phyloP scores from a whole-genome alignment of 2,888 invertebrate genomes.

The Coenonympha glycerion region DNA sequence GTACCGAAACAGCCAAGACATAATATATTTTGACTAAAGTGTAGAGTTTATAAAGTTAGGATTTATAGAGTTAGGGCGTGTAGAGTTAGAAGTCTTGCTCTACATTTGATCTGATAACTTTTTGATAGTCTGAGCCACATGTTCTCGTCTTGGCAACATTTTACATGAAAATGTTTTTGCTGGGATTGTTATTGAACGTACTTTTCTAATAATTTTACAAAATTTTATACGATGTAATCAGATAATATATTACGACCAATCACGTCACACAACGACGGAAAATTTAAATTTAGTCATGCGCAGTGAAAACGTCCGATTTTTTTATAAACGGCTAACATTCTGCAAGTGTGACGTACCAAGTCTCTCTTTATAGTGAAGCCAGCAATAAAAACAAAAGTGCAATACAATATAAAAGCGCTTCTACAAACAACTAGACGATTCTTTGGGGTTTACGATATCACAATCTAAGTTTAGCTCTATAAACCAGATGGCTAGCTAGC shows the following conservation, averaged over 20 bases:
- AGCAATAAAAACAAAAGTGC: not conserved
- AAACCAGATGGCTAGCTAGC: conserved; percentile 73
- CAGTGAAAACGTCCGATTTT: conserved; percentile 36
- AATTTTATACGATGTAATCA: not conserved
- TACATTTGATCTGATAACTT: no score
- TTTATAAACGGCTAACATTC: not conserved
- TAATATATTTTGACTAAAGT: no score
- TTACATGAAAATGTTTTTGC: no score
- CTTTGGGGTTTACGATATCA: conserved; percentile 71
- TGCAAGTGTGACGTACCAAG: no score
- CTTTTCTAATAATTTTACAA: not conserved
- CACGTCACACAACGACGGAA: conserved; percentile 26
- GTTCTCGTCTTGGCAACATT: no score
- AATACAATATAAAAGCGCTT: conserved; percentile 30
- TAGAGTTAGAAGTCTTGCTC: no score
- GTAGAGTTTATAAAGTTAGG: no score
- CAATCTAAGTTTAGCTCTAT: conserved; percentile 75
- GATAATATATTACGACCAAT: conserved; percentile 21
- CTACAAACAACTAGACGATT: conserved; percentile 61
- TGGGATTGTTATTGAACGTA: not conserved
- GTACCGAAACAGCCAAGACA: no score
- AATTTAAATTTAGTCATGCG: conserved; percentile 50
- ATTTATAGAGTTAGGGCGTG: no score
- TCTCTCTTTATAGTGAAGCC: not conserved
- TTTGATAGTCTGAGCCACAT: no score